Evolutionary conservation across 2,797 vertebrate species (phyloP).

Genomic region (Spondyliosoma cantharus): DNA sequence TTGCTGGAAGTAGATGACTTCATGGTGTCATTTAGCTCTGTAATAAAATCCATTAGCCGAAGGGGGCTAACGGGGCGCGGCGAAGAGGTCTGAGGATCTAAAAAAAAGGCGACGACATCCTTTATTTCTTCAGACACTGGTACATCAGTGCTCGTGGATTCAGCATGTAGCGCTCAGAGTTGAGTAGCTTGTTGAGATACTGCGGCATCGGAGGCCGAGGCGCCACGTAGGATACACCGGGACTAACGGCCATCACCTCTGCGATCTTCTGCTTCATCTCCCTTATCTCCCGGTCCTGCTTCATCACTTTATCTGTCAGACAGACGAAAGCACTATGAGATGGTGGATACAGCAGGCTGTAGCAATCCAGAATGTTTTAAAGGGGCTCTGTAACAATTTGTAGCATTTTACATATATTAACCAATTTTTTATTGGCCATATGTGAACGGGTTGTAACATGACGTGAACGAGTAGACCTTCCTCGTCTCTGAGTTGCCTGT

Average conservation of each 20-base stretch:
- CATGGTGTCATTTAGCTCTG: constrained; percentile 58
- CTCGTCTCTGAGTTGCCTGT: too few species aligned
- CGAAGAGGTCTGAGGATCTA: constrained; percentile 38
- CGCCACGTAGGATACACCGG: constrained; percentile 82
- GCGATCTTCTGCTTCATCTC: constrained; percentile 89
- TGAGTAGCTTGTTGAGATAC: constrained; percentile 88
- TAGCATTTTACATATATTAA: too few species aligned
- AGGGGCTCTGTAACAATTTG: too few species aligned
- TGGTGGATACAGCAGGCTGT: not conserved
- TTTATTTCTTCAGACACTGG: constrained; percentile 88
- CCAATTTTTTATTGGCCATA: too few species aligned
- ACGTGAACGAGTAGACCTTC: too few species aligned
- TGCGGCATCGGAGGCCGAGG: constrained; percentile 83
- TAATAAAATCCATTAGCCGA: constrained; percentile 21
- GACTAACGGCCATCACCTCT: constrained; percentile 88
- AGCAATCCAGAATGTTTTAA: not conserved
- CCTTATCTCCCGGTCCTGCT: constrained; percentile 86
- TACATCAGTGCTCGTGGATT: constrained; percentile 87
- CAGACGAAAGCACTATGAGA: not conserved
- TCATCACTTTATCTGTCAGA: constrained; percentile 83
- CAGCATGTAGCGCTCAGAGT: constrained; percentile 86
- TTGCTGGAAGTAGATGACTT: constrained; percentile 59
- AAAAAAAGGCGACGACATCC: constrained; percentile 6
- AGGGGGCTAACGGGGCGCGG: not conserved
- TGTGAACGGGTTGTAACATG: too few species aligned